Evolutionary conservation across 2,113 vertebrate species (phyloP).

Genomic region (Turnix velox): DNA sequence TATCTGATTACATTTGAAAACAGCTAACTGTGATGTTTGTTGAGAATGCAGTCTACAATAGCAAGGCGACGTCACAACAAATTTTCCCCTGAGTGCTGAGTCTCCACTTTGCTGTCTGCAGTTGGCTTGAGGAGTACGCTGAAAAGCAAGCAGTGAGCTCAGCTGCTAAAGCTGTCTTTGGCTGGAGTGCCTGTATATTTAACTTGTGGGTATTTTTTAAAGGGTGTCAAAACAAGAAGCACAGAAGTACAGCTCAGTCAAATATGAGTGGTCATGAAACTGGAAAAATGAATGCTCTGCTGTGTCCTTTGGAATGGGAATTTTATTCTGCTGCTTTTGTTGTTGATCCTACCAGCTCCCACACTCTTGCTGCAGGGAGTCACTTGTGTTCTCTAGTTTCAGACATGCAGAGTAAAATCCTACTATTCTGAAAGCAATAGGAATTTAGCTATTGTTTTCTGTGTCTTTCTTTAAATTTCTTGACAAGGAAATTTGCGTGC

Average conservation of each 20-base stretch:
- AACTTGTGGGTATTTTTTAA: neutral
- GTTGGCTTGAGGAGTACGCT: neutral
- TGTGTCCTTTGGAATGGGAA: neutral
- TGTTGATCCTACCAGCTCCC: neutral
- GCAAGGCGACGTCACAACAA: neutral
- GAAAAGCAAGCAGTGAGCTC: neutral
- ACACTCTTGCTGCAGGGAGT: neutral
- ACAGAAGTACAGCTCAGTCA: neutral
- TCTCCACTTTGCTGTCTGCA: neutral
- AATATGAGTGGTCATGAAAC: neutral
- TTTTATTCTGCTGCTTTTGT: neutral
- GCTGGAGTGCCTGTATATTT: neutral
- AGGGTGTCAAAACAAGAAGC: neutral
- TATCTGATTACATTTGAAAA: neutral
- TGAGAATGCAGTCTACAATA: neutral
- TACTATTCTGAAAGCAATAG: neutral
- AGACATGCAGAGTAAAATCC: neutral
- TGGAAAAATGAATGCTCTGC: neutral
- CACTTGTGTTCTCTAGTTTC: neutral
- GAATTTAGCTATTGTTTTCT: neutral
- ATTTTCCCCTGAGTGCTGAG: neutral
- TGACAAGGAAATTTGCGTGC: neutral
- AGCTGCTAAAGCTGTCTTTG: neutral
- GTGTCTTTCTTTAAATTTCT: neutral
- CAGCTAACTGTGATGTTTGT: neutral